Base-by-base conservation (phyloP, 2,113 vertebrate species). In the Larimichthys crocea region DNA sequence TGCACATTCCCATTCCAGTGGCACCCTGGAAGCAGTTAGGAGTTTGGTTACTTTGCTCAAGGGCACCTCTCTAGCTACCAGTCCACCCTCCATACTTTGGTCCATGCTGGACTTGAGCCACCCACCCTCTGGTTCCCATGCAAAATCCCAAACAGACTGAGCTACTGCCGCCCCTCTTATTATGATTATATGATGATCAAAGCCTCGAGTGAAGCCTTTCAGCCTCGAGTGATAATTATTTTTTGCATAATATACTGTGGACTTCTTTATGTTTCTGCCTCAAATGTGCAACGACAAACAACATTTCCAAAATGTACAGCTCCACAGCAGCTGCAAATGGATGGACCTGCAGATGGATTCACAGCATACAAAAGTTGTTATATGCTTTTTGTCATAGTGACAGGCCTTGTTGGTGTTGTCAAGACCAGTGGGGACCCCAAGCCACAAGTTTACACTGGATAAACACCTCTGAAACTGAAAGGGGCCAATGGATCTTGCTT, bases 391-490 rank as follows among this genome's bases (percentile, higher is more conserved):
- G 52, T 55, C 52, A 20, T 94, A 97, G 14, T 95, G 92, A 66
- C 95, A 96, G 22, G 95, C 93, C 69, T 96, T 96, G 67, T 88
- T 93, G 0, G 79, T 88, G 19, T 62, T 42, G 61, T 90, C 91
- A 17, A 91, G 71, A 7, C 62, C n/a, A 17, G 35, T 48, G 24
- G 14, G 92, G 93, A 60, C 95, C 95, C 93, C 93, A 94, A 16
- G 92, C 89, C 1, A 92, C 17, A 62, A 95, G 61, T 8, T 83
- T 89, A 85, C 94, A 95, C 67, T 96, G 95, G 14, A 96, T 85
- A 44, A 90, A 96, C 4, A 96, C 83, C 96, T 96, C 85, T 24
- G 96, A 94, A 4, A 95, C 93, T 74, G 95, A 92, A 19, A 97
- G 84, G 5, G 5, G 4, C 31, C 6, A 6, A 35, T 35, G 31